These are phyloP conservation scores for Aythya baeri DNA, from an alignment of 2,113 vertebrate genomes.

Conservation along the genomic window DNA sequence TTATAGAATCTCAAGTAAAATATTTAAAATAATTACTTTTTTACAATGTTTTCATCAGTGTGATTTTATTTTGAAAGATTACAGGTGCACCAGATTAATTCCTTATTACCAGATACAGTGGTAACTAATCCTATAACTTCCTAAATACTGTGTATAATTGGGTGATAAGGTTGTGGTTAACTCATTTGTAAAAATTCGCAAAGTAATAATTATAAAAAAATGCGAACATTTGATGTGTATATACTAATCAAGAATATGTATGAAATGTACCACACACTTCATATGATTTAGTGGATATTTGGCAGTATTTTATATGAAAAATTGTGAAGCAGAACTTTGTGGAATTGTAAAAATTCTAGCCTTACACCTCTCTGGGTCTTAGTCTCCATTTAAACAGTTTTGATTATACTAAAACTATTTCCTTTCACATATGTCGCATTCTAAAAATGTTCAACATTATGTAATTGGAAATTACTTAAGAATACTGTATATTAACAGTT, in stretches of 20 bases:
- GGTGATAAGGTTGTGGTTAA: conserved; percentile 3
- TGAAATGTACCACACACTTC: neutral
- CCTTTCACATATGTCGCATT: neutral
- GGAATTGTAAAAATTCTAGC: neutral
- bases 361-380: neutral
- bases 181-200: conserved; percentile 26
- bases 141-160: conserved; percentile 16
- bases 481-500: neutral
- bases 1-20: neutral
- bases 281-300: neutral
- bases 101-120: neutral
- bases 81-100: neutral
- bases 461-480: neutral
- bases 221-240: neutral
- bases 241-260: neutral
- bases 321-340: neutral
- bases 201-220: conserved; percentile 9
- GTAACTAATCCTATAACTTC: conserved; percentile 10
- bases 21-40: neutral
- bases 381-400: neutral
- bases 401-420: neutral
- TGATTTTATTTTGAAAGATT: conserved; percentile 31
- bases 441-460: neutral
- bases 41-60: neutral
- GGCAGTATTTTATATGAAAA: neutral